A percentile compares a stretch with the other conserved stretches of the same genome.
Evolutionary conservation across 2,113 vertebrate genomes (phyloP).

Genomic region (Mixornis gularis): DNA sequence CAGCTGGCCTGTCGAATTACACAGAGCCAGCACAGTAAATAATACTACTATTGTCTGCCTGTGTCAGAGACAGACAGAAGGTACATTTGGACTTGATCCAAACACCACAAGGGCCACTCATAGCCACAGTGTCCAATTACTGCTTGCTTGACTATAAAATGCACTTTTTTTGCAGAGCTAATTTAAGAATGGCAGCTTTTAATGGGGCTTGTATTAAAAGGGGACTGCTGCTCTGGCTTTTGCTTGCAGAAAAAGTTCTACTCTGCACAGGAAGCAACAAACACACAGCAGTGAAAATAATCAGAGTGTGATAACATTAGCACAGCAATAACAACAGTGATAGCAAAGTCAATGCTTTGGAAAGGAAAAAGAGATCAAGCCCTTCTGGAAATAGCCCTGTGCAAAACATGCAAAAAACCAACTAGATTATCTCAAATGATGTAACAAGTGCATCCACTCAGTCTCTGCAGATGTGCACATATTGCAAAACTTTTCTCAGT

Average conservation of each 20-base stretch:
- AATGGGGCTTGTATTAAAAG: conserved; percentile 63
- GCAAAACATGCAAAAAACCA: background rate
- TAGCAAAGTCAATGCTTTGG: background rate
- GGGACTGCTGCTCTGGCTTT: conserved; percentile 12
- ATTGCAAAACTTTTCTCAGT: background rate
- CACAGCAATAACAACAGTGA: background rate
- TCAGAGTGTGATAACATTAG: conserved; percentile 26
- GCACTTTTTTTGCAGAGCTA: conserved; percentile 65
- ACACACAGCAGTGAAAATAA: conserved; percentile 7
- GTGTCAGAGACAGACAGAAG: conserved; percentile 83
- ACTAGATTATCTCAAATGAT: background rate
- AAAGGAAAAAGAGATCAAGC: background rate
- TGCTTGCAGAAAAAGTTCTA: conserved; percentile 48
- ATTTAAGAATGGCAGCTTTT: conserved; percentile 77
- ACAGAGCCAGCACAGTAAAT: conserved; percentile 76
- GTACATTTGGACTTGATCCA: conserved; percentile 79
- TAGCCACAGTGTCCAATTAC: conserved; percentile 83
- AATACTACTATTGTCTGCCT: conserved; percentile 80
- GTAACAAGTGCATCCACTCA: background rate
- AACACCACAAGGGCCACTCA: conserved; percentile 79
- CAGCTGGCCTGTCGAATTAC: conserved; percentile 81
- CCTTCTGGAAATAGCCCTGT: background rate
- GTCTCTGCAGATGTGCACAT: background rate
- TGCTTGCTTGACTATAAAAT: conserved; percentile 77
- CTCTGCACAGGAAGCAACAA: conserved; percentile 36